phyloP scores from a whole-genome alignment of 2,797 vertebrate species.

The Liparis tanakae region DNA sequence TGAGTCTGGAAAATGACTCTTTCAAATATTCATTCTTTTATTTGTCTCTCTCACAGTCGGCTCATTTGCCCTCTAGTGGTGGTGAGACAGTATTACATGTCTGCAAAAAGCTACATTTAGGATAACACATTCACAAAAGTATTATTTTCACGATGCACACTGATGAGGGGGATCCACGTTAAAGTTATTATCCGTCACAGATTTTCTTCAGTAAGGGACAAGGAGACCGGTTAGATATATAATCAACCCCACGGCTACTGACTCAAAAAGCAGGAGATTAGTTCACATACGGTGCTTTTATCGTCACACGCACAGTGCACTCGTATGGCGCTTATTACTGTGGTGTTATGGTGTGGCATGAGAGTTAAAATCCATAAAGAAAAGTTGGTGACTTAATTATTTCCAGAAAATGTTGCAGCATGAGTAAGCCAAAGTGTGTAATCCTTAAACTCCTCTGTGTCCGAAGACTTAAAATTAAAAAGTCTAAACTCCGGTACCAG shows the following conservation, averaged over 20 bases:
- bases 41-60: neutral
- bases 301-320: conserved; percentile 6
- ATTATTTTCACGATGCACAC: neutral
- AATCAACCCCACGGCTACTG: neutral
- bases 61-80: conserved; percentile 9
- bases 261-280: neutral
- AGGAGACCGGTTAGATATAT: neutral
- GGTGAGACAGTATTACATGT: neutral
- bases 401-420: neutral
- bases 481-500: conserved; percentile 40
- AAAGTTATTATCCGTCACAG: neutral
- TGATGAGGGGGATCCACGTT: neutral
- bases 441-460: neutral
- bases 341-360: conserved; percentile 11
- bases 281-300: conserved; percentile 1
- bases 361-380: conserved; percentile 15
- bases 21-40: neutral
- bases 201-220: neutral
- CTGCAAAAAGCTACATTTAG: neutral
- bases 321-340: conserved; percentile 14
- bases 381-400: conserved; percentile 16
- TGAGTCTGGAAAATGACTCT: neutral
- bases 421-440: conserved; percentile 11
- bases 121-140: neutral
- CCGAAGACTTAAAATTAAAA: conserved; percentile 7